Evolutionary conservation across 2,113 vertebrate genomes (phyloP), one percentile per base, ranked within the genome.

Genomic region (Hypomesus transpacificus): DNA sequence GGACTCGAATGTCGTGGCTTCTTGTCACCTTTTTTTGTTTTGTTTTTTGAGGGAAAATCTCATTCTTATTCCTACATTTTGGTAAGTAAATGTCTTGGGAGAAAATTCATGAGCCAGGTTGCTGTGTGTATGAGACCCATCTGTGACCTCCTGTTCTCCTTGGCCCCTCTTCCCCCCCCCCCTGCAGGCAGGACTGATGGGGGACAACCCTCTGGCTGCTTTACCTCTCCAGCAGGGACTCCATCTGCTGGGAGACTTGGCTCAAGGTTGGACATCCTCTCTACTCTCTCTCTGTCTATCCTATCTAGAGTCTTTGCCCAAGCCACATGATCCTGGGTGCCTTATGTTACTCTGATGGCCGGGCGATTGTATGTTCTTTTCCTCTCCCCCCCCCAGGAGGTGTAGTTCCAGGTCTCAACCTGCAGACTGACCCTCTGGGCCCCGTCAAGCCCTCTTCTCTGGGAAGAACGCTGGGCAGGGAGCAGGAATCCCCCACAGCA

Each of bases 111-210:
- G 16, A 56, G 64, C 56, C 62, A 20, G 2, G 0, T 11, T 52
- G 68, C 22, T 67, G 26, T 69, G 31, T 28, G 75, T 69, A 22
- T 68, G 70, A 71, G 75, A 82, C 81, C 76, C 72, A 72, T 54
- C 31, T 18, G 18, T 78, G 78, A 80, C 80, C 69, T 82, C 28
- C 61, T 74, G 14, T 22, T 53, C 22, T 72, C 68, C 68, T 70
- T 73, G 18, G 16, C 51, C 53, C 67, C 28, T 16, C 13, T 1
- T 18, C 22, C 46, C 16, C 17, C 65, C 67, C 85, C 17, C 65
- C 67, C 85, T 86, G 87, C 94, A 98, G 87, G 91, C 94, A 1
- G 95, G 95, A 69, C 92, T 98, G 80, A 88, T 95, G 51, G 93
- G 93, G 68, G 96, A 97, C 56, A 94, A 91, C 62, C 94, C 94